Conservation (phyloP, 2,888 invertebrate species). For the Melanchra persicariae region DNA sequence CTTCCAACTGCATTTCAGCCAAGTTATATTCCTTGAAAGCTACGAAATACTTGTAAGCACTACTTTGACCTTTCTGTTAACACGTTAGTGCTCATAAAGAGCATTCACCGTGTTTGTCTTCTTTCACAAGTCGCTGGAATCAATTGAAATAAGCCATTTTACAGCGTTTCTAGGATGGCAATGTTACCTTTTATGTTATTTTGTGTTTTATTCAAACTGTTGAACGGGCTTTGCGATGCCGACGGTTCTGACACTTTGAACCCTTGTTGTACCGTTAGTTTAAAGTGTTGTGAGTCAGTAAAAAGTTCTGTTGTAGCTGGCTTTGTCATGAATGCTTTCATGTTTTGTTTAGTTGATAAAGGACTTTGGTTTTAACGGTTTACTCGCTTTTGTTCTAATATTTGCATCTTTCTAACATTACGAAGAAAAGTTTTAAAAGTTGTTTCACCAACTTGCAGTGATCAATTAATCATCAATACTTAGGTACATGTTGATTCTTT, state of each 20-base stretch:
- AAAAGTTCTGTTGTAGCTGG: neutral
- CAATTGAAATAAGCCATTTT: slow-evolving; percentile 55
- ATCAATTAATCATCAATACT: no score
- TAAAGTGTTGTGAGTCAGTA: neutral
- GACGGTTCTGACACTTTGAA: slow-evolving; percentile 30
- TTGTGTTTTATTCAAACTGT: slow-evolving; percentile 28
- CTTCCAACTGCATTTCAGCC: neutral
- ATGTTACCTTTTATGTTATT: slow-evolving; percentile 32
- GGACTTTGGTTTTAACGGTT: slow-evolving; percentile 2
- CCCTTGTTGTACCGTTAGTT: slow-evolving; percentile 15
- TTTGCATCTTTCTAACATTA: neutral
- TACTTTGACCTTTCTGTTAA: slow-evolving; percentile 27
- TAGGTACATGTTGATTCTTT: no score
- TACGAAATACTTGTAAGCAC: slow-evolving; percentile 5
- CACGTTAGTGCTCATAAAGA: slow-evolving; percentile 43
- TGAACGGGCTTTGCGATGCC: slow-evolving; percentile 14
- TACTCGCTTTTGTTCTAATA: neutral
- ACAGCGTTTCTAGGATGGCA: slow-evolving; percentile 21
- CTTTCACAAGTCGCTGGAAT: slow-evolving; percentile 35
- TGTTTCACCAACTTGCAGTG: no score
- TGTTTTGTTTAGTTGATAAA: slow-evolving; percentile 1
- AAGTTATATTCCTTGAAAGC: slow-evolving; percentile 27
- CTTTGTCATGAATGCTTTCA: neutral
- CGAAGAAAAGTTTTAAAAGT: neutral
- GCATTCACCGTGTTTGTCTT: slow-evolving; percentile 30